Percentiles rank a stretch among this genome's conserved stretches.
Evolutionary conservation across 2,888 invertebrate species (phyloP).

Genomic region (Hipparchia semele): DNA sequence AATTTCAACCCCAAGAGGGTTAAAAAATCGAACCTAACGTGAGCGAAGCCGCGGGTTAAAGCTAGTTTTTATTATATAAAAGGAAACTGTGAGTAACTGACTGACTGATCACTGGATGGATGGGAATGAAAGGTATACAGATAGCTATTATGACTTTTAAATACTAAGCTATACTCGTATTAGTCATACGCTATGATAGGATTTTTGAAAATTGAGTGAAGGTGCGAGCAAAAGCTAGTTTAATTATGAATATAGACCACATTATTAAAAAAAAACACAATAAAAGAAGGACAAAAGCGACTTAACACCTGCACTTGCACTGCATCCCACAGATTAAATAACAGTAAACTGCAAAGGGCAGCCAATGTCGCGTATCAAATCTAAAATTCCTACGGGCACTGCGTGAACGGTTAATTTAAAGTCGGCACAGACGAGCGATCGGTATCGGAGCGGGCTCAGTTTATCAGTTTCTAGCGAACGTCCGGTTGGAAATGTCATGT

Average conservation of each 20-base stretch:
- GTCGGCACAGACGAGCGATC: conserved; percentile 74
- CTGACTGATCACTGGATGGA: no score
- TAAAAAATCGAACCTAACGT: no score
- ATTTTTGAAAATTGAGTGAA: no score
- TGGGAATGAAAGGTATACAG: no score
- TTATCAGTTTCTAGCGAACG: conserved; percentile 81
- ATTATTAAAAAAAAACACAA: conserved; percentile 1
- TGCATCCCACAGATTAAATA: conserved; percentile 31
- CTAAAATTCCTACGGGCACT: conserved; percentile 77
- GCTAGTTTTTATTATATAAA: no score
- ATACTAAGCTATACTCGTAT: no score
- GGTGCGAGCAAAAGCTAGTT: background rate
- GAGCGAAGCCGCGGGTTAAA: no score
- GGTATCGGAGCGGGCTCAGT: conserved; percentile 77
- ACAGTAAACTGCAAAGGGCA: conserved; percentile 40
- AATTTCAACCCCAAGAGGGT: no score
- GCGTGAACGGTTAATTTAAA: conserved; percentile 81
- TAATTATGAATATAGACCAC: background rate
- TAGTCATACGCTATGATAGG: no score
- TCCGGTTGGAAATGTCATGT: conserved; percentile 57
- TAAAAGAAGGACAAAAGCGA: conserved; percentile 6
- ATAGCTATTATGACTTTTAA: no score
- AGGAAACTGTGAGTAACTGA: no score
- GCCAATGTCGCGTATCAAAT: conserved; percentile 71
- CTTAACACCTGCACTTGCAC: conserved; percentile 29